Conservation (phyloP, 2,113 vertebrate genomes). For the Heloderma charlesbogerti region DNA sequence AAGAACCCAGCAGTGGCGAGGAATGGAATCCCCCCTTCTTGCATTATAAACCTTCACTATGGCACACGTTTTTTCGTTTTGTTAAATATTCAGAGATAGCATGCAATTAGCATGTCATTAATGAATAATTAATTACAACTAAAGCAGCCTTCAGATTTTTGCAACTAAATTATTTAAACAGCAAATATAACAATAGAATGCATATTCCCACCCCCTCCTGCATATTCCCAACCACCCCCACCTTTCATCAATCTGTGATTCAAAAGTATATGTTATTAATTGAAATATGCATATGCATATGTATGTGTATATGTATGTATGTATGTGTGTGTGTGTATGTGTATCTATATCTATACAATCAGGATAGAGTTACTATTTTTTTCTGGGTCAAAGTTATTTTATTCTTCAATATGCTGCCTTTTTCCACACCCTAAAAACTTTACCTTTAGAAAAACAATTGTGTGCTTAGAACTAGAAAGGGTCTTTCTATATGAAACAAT, state of each 20-base stretch:
- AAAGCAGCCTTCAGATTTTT: conserved; percentile 95
- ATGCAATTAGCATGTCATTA: conserved; percentile 99
- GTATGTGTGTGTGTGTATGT: neutral
- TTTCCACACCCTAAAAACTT: neutral
- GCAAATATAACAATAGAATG: conserved; percentile 86
- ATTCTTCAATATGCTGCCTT: conserved; percentile 28
- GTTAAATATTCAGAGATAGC: conserved; percentile 96
- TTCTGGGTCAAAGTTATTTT: conserved; percentile 62
- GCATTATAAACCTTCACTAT: conserved; percentile 82
- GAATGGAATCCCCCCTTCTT: conserved; percentile 67
- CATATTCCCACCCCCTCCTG: conserved; percentile 16
- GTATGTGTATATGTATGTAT: conserved; percentile 15
- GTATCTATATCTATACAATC: conserved; percentile 13
- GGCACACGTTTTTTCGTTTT: conserved; percentile 91
- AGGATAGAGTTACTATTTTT: conserved; percentile 43
- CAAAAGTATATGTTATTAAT: conserved; percentile 67
- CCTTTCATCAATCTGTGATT: conserved; percentile 63
- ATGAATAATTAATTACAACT: conserved; percentile 99
- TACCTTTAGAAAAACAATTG: conserved; percentile 47
- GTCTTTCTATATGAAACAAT: conserved; percentile 28
- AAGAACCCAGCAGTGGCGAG: conserved; percentile 54
- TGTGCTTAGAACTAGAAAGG: conserved; percentile 29
- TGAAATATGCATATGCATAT: conserved; percentile 1
- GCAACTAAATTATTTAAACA: conserved; percentile 98
- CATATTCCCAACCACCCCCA: conserved; percentile 13